phyloP scores from a whole-genome alignment of 2,797 vertebrate species.

The Arvicola amphibius region DNA sequence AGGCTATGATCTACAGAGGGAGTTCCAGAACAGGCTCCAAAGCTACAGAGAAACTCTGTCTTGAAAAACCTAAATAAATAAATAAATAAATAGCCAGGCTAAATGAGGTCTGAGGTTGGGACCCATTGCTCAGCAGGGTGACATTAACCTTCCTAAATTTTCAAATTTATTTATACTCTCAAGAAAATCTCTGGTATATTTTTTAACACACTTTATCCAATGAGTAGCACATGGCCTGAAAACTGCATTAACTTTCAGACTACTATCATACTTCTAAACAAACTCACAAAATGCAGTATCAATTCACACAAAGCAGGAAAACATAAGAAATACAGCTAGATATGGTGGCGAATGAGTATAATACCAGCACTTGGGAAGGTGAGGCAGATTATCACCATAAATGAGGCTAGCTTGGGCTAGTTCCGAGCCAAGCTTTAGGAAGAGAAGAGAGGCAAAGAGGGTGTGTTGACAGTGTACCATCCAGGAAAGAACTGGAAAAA shows the following conservation, averaged over 20 bases:
- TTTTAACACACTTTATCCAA: conserved; percentile 6
- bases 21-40: background rate
- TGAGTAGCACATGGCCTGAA: background rate
- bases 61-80: too few species aligned
- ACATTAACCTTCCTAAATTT: conserved; percentile 45
- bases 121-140: background rate
- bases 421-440: background rate
- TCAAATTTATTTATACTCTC: conserved; percentile 50
- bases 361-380: background rate
- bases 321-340: background rate
- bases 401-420: background rate
- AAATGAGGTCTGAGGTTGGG: conserved; percentile 26
- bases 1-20: background rate
- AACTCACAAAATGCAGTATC: background rate
- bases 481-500: background rate
- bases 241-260: conserved; percentile 26
- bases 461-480: background rate
- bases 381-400: background rate
- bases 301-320: conserved; percentile 27
- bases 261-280: background rate
- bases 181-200: conserved; percentile 44
- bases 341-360: background rate
- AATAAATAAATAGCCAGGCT: background rate
- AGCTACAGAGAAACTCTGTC: too few species aligned
- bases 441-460: background rate